Percentiles rank a stretch among this genome's conserved stretches.
Conservation (phyloP, 2,888 invertebrate genomes). For the Drosophila gaucha region DNA sequence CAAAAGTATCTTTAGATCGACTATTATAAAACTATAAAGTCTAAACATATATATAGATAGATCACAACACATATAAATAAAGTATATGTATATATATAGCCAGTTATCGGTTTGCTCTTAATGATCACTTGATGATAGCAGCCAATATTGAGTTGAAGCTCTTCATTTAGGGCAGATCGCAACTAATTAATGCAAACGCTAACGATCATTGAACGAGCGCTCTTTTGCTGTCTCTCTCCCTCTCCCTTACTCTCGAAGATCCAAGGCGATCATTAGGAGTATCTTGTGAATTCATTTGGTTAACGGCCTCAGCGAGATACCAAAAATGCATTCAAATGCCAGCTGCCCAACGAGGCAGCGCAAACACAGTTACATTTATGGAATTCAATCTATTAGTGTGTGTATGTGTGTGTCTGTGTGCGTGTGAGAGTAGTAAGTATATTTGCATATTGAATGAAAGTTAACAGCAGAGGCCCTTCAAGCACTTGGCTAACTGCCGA, state of each 20-base stretch:
- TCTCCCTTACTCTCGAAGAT: neutral
- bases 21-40: no score
- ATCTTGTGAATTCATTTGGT: slow-evolving; percentile 24
- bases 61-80: neutral
- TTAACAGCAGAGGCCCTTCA: slow-evolving; percentile 33
- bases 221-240: neutral
- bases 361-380: slow-evolving; percentile 22
- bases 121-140: neutral
- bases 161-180: slow-evolving; percentile 4
- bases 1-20: neutral
- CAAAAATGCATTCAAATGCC: slow-evolving; percentile 33
- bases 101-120: neutral
- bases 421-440: neutral
- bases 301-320: slow-evolving; percentile 7
- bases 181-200: slow-evolving; percentile 20
- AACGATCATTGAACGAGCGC: slow-evolving; percentile 23
- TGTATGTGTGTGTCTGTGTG: neutral
- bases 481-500: slow-evolving; percentile 25
- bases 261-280: slow-evolving; percentile 1
- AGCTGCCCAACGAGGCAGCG: neutral
- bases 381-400: neutral
- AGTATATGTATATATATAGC: neutral
- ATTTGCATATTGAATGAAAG: slow-evolving; percentile 39
- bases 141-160: neutral
- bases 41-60: neutral